Percentiles rank a stretch among this genome's conserved stretches.
These are phyloP conservation scores for Cercopithecus diana DNA, from an alignment of 2,797 vertebrate species.

Conservation along the genomic window DNA sequence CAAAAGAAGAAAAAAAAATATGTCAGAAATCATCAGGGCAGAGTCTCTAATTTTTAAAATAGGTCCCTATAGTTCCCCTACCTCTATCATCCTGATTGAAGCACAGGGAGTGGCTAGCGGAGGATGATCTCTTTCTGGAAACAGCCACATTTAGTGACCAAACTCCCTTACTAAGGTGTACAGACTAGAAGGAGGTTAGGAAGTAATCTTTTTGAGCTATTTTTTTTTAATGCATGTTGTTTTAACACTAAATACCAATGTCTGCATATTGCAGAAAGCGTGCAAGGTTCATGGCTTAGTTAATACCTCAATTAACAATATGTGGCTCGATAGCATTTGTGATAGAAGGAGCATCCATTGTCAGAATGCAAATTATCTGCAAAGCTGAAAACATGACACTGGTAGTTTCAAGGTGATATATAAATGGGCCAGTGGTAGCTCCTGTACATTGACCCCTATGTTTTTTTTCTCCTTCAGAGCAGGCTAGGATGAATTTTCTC, in stretches of 20 bases:
- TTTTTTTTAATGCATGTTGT: background rate
- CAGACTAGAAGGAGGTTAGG: background rate
- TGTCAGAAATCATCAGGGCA: background rate
- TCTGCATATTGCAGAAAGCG: background rate
- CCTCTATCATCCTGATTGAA: background rate
- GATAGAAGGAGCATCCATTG: background rate
- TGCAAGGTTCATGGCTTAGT: background rate
- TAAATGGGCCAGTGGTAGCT: background rate
- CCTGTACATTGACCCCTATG: background rate
- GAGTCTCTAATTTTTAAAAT: background rate
- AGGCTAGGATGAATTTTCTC: background rate
- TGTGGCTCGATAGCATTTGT: background rate
- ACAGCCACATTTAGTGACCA: background rate
- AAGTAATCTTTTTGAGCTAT: background rate
- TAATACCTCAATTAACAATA: background rate
- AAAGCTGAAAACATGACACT: background rate
- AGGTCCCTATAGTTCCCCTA: background rate
- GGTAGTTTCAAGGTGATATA: background rate
- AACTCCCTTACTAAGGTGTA: background rate
- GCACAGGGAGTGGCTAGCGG: rapidly evolving
- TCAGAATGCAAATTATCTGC: background rate
- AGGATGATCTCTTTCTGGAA: background rate
- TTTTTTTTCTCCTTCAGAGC: background rate
- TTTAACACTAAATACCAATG: background rate
- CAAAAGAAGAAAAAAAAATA: background rate